These are phyloP conservation scores for Hypocryptadius cinnamomeus DNA, from an alignment of 2,113 vertebrate genomes.

Conservation along the genomic window DNA sequence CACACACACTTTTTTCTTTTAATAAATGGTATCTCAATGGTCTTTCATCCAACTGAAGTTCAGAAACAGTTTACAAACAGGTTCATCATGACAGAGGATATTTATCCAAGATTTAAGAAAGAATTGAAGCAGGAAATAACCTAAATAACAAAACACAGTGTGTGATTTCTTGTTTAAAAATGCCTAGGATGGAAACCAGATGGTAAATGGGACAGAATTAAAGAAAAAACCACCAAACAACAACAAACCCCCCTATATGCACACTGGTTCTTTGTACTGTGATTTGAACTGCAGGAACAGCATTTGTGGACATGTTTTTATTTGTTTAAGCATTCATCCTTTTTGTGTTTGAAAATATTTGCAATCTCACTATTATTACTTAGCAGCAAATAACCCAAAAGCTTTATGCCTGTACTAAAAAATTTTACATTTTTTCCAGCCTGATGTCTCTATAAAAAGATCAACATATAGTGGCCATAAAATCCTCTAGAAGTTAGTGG, in stretches of 20 bases:
- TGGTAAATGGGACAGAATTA: not conserved
- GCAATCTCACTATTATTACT: not conserved
- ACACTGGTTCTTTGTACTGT: not conserved
- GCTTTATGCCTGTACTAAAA: not conserved
- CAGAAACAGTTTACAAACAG: not conserved
- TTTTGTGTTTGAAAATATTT: not conserved
- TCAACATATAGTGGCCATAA: not conserved
- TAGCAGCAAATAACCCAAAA: not conserved
- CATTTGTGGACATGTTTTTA: not conserved
- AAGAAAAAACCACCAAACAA: too few relatives aligned
- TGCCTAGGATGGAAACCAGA: not conserved
- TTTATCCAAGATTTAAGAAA: not conserved
- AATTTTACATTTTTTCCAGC: not conserved
- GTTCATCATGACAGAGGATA: not conserved
- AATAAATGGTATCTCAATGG: not conserved
- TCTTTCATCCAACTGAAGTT: not conserved
- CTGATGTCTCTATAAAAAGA: not conserved
- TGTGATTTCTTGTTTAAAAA: not conserved
- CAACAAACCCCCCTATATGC: rapidly evolving
- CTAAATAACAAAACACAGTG: not conserved
- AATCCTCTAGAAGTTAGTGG: not conserved
- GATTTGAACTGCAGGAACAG: not conserved
- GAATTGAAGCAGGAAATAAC: not conserved
- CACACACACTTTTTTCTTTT: too few relatives aligned
- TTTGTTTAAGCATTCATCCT: not conserved